These are phyloP conservation scores for Candidula unifasciata DNA, from an alignment of 2,888 invertebrate species.

Conservation along the genomic window DNA sequence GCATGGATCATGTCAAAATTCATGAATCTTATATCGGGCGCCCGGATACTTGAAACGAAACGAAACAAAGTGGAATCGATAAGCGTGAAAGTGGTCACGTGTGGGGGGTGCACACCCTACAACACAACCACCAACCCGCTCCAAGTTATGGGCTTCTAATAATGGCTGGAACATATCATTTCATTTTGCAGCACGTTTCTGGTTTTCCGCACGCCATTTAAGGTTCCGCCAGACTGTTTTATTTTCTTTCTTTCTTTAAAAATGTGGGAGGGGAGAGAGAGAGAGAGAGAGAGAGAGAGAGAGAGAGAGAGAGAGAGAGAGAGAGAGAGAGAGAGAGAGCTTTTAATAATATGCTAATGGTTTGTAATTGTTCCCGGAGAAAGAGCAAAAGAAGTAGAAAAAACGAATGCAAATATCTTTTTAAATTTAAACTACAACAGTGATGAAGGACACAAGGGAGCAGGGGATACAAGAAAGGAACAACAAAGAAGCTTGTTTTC, in stretches of 20 bases:
- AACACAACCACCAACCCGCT: slow-evolving; percentile 10
- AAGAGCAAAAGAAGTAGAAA: not conserved
- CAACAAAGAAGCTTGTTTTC: slow-evolving; percentile 19
- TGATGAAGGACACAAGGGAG: not conserved
- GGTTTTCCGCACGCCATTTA: not conserved
- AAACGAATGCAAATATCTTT: slow-evolving; percentile 11
- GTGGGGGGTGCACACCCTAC: not conserved
- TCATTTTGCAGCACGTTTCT: slow-evolving; percentile 18
- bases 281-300: not conserved
- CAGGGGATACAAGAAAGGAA: not conserved
- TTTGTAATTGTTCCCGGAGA: not conserved
- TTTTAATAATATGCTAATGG: no score
- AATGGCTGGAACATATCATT: slow-evolving; percentile 22
- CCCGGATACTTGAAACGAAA: not conserved
- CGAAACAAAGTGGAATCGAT: slow-evolving; percentile 23
- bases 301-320: not conserved
- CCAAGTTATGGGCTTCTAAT: not conserved
- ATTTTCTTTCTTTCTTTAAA: not conserved
- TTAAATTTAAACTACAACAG: not conserved
- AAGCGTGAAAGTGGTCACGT: slow-evolving; percentile 32
- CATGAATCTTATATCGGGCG: slow-evolving; percentile 2
- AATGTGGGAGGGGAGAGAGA: not conserved
- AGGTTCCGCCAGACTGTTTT: not conserved
- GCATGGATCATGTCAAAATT: slow-evolving; percentile 29
- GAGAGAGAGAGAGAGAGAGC: not conserved